These are phyloP conservation scores for Brenthis daphne DNA, from an alignment of 2,888 invertebrate species.

Conservation along the genomic window DNA sequence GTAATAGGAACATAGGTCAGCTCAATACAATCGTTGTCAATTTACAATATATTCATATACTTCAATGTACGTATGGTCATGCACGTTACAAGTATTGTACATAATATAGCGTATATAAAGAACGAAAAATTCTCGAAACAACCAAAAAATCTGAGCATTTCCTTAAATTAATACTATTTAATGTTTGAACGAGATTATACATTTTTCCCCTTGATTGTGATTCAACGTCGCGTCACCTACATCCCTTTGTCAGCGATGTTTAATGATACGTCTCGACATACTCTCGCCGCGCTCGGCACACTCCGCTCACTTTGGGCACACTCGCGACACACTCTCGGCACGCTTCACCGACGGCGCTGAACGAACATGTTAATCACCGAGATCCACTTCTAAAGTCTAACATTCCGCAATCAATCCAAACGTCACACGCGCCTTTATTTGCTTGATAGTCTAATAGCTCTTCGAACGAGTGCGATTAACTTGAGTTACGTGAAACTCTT, in stretches of 20 bases:
- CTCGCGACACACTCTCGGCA: not conserved
- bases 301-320: not conserved
- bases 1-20: too few relatives aligned
- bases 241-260: not conserved
- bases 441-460: constrained; percentile 4
- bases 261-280: constrained; percentile 7
- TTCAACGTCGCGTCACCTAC: not conserved
- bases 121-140: too few relatives aligned
- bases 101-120: too few relatives aligned
- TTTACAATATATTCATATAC: too few relatives aligned
- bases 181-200: not conserved
- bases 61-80: too few relatives aligned
- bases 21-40: too few relatives aligned
- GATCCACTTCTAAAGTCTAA: constrained; percentile 20
- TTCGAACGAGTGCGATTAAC: constrained; percentile 20
- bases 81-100: too few relatives aligned
- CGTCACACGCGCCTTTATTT: constrained; percentile 12
- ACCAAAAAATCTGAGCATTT: not conserved
- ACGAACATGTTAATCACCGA: constrained; percentile 28
- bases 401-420: constrained; percentile 29
- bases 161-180: not conserved
- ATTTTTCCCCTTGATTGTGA: constrained; percentile 7
- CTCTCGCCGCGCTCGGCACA: constrained; percentile 1
- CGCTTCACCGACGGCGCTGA: not conserved
- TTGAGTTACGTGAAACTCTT: not conserved